Conservation (phyloP, 1,140 invertebrate species). For the Brachionus sp. region DNA sequence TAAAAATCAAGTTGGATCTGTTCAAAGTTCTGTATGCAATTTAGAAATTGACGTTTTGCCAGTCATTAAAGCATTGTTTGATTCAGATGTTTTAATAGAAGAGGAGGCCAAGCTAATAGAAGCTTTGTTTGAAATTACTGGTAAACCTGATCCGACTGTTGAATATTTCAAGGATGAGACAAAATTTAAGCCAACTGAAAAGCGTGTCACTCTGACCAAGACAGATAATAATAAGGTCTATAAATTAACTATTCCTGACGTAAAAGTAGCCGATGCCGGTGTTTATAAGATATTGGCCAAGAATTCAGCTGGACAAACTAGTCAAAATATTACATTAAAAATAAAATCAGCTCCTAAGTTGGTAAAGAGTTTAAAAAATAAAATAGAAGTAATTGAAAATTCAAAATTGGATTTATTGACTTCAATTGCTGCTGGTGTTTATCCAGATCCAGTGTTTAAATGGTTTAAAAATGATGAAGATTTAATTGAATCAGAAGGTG, state of each 20-base stretch:
- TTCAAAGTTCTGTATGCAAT: neutral
- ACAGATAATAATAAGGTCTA: conserved; percentile 19
- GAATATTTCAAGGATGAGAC: conserved; percentile 38
- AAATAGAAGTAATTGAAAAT: neutral
- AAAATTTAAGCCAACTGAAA: conserved; percentile 38
- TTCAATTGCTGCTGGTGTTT: conserved; percentile 39
- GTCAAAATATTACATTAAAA: neutral
- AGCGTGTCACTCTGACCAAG: conserved; percentile 17
- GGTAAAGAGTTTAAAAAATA: conserved; percentile 16
- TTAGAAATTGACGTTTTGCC: conserved; percentile 17
- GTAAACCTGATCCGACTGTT: conserved; percentile 31
- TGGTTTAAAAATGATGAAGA: conserved; percentile 37
- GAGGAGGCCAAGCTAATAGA: neutral
- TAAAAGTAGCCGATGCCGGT: conserved; percentile 21
- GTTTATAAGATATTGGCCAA: neutral
- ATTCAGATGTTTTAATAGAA: neutral
- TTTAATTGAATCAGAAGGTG: neutral
- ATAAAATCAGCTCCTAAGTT: conserved; percentile 32
- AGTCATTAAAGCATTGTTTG: neutral
- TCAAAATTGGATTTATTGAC: neutral
- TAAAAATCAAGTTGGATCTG: conserved; percentile 2
- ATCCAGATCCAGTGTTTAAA: conserved; percentile 32
- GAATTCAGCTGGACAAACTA: conserved; percentile 9
- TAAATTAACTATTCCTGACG: neutral
- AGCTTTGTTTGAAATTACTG: conserved; percentile 14